Conservation (phyloP, 2,888 invertebrate genomes). For the Serrognathus titanus region DNA sequence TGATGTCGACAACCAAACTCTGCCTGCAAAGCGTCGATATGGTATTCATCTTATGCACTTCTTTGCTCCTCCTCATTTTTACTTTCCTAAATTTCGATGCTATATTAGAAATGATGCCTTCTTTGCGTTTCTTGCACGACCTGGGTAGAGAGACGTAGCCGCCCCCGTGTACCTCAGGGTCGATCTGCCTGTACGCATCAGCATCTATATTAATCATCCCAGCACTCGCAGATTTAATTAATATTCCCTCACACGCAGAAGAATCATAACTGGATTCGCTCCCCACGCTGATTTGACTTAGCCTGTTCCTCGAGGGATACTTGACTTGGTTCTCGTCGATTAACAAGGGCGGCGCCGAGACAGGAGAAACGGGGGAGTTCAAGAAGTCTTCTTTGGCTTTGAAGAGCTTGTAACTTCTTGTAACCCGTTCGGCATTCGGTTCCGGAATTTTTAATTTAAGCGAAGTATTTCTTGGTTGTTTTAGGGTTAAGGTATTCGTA, state of each 20-base stretch:
- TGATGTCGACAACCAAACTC: constrained; percentile 65
- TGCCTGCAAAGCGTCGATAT: constrained; percentile 72
- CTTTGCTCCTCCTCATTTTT: constrained; percentile 49
- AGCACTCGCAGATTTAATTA: constrained; percentile 72
- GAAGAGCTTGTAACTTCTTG: constrained; percentile 59
- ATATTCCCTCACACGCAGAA: constrained; percentile 44
- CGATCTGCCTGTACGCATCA: constrained; percentile 58
- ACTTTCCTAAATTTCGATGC: constrained; percentile 60
- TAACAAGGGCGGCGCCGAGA: constrained; percentile 24
- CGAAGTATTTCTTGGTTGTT: constrained; percentile 28
- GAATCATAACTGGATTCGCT: constrained; percentile 55
- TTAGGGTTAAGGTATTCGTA: constrained; percentile 29
- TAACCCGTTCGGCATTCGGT: constrained; percentile 30
- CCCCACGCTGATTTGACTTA: constrained; percentile 62
- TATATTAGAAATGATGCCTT: constrained; percentile 54
- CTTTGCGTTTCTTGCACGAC: constrained; percentile 36
- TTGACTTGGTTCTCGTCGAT: constrained; percentile 25
- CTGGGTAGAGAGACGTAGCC: constrained; percentile 56
- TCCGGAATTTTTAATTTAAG: constrained; percentile 34
- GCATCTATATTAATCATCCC: constrained; percentile 73
- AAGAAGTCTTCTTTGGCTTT: constrained; percentile 73
- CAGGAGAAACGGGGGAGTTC: constrained; percentile 25
- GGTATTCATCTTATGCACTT: constrained; percentile 54
- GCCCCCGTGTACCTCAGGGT: constrained; percentile 44
- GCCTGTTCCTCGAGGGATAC: constrained; percentile 41